Base-by-base conservation (phyloP, 2,797 vertebrate species). In the Danio choprae region DNA sequence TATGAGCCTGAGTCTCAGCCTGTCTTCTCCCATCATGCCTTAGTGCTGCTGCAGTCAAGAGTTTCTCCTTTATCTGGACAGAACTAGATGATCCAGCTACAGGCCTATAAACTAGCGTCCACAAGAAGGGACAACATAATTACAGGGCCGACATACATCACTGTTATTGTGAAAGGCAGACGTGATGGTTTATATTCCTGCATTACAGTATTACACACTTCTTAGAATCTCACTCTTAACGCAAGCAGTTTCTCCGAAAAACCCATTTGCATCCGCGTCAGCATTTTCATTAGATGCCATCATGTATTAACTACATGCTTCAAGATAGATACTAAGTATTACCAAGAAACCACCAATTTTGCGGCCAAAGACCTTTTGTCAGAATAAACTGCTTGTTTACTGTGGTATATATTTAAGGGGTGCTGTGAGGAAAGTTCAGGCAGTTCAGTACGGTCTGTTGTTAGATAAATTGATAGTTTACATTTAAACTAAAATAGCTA, bases 1-100 rank as follows among this genome's bases (percentile, higher is more conserved):
- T 84, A 84, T 78, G 80, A 87, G 81, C n/a, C 71, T 29, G 46
- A 20, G 51, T 74, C 29, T 40, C 77, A 29, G 65, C 22, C 81
- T 86, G 85, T 86, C 87, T 80, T 50, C 82, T 79, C 71, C 85
- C 77, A 84, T 86, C 81, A 81, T 70, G 59, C 77, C 64, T 71
- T 78, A 78, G 74, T 81, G 77, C 59, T 71, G 77, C 80, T 71
- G 11, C 36, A 72, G 80, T 65, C 73, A 82, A 46, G 46, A 79
- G 73, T 73, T 62, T 72, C 60, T 79, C 22, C 41, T 69, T 43
- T 74, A 41, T 76, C 71, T 84, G 74, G 76, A 73, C 82, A 71
- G 81, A 86, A 74, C 62, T 73, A 78, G 58, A 77, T 62, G 58
- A 44, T 74, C 62, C 22, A 60, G 62, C 77, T 67, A 41, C 12